Evolutionary conservation across 1,140 invertebrate species (phyloP).

Genomic region (Cydia amplana): DNA sequence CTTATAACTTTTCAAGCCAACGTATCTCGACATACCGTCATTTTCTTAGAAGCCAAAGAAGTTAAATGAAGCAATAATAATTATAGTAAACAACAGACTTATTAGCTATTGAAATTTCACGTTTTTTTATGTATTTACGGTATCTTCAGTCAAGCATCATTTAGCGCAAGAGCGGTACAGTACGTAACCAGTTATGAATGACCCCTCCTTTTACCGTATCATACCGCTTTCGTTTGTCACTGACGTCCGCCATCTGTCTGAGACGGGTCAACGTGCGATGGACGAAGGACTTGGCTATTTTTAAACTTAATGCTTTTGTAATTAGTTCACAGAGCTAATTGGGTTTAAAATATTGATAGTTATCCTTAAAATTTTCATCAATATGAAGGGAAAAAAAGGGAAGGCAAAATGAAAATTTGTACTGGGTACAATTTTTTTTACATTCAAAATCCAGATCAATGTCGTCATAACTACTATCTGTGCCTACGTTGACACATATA

Average conservation of each 20-base stretch:
- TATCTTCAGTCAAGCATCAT: constrained; percentile 40
- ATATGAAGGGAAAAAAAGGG: constrained; percentile 5
- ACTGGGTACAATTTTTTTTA: background rate
- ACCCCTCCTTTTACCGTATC: constrained; percentile 10
- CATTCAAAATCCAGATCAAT: too few relatives aligned
- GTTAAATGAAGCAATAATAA: constrained; percentile 37
- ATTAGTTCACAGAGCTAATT: constrained; percentile 21
- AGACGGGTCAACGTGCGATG: background rate
- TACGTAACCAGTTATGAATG: constrained; percentile 13
- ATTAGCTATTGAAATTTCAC: constrained; percentile 36
- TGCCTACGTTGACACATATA: too few relatives aligned
- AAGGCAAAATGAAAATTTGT: background rate
- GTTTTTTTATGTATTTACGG: constrained; percentile 32
- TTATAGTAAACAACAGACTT: constrained; percentile 39
- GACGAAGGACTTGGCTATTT: background rate
- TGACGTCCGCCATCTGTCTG: constrained; percentile 14
- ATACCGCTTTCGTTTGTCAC: constrained; percentile 5
- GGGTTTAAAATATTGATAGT: background rate
- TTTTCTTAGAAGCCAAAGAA: constrained; percentile 24
- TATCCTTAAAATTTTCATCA: constrained; percentile 1
- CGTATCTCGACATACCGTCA: background rate
- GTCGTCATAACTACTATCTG: too few relatives aligned
- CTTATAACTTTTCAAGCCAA: constrained; percentile 21
- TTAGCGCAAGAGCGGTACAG: constrained; percentile 37
- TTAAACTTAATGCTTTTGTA: background rate